Percentiles rank a stretch among this genome's conserved stretches.
phyloP scores from a whole-genome alignment of 2,888 invertebrate species.

The Caenorhabditis plicata region DNA sequence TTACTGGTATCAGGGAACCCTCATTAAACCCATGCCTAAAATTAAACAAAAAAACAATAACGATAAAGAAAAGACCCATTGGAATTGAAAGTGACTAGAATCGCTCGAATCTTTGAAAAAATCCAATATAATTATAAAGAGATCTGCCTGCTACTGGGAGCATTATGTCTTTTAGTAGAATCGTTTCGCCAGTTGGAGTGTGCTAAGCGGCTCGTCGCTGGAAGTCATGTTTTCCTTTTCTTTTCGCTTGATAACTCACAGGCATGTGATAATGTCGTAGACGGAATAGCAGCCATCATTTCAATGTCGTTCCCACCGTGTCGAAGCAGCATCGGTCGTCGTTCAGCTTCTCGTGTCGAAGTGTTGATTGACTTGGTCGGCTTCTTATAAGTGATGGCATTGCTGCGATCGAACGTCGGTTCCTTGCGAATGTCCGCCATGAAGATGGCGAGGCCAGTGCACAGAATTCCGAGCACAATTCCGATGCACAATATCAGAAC shows the following conservation, averaged over 20 bases:
- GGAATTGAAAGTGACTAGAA: no score
- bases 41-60: no score
- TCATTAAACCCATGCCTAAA: no score
- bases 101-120: no score
- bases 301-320: slow-evolving; percentile 25
- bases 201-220: slow-evolving; percentile 7
- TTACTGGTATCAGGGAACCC: no score
- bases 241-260: slow-evolving; percentile 2
- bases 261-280: slow-evolving; percentile 12
- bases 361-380: not conserved
- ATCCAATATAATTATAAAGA: no score
- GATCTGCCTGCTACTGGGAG: no score
- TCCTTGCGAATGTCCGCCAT: slow-evolving; percentile 9
- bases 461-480: slow-evolving; percentile 18
- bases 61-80: no score
- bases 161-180: no score
- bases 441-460: slow-evolving; percentile 18
- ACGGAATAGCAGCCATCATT: slow-evolving; percentile 3
- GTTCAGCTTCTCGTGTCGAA: no score
- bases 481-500: slow-evolving; percentile 25
- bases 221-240: not conserved
- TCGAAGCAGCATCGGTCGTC: slow-evolving; percentile 7
- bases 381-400: slow-evolving; percentile 18
- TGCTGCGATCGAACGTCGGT: slow-evolving; percentile 26
- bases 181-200: slow-evolving; percentile 15